A percentile compares a stretch with the other conserved stretches of the same genome.
These are phyloP conservation scores for Nemotelus nigrinus DNA, from an alignment of 2,888 invertebrate species.

Conservation along the genomic window DNA sequence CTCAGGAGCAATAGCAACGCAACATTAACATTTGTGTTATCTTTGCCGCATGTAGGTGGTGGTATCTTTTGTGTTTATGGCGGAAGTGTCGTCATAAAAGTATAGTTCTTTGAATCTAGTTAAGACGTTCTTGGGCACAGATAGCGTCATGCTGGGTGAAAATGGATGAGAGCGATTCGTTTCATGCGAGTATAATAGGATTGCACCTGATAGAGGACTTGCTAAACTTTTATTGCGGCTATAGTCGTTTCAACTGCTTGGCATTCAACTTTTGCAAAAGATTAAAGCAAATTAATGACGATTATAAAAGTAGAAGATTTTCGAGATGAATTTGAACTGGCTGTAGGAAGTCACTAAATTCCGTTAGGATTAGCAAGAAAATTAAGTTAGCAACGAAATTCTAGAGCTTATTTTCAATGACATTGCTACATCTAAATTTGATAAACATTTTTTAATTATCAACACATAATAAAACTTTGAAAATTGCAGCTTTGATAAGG, in stretches of 20 bases:
- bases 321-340: neutral
- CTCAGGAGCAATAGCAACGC: too few species aligned
- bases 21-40: neutral
- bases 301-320: neutral
- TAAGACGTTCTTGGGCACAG: neutral
- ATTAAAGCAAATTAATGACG: neutral
- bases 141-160: neutral
- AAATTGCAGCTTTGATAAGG: too few species aligned
- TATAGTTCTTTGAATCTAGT: neutral
- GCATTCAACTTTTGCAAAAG: neutral
- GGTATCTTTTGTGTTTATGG: slow-evolving; percentile 30
- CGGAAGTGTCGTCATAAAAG: slow-evolving; percentile 31
- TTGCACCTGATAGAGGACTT: slow-evolving; percentile 10
- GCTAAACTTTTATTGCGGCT: slow-evolving; percentile 7
- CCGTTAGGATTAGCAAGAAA: too few species aligned
- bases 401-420: too few species aligned
- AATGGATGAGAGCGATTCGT: neutral
- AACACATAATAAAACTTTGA: too few species aligned
- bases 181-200: neutral
- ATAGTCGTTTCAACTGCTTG: slow-evolving; percentile 1
- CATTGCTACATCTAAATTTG: too few species aligned
- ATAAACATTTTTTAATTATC: too few species aligned
- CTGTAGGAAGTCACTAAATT: too few species aligned
- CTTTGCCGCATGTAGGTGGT: neutral
- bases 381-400: too few species aligned